These are phyloP conservation scores for Myodes glareolus DNA, from an alignment of 2,113 vertebrate species.

Conservation along the genomic window DNA sequence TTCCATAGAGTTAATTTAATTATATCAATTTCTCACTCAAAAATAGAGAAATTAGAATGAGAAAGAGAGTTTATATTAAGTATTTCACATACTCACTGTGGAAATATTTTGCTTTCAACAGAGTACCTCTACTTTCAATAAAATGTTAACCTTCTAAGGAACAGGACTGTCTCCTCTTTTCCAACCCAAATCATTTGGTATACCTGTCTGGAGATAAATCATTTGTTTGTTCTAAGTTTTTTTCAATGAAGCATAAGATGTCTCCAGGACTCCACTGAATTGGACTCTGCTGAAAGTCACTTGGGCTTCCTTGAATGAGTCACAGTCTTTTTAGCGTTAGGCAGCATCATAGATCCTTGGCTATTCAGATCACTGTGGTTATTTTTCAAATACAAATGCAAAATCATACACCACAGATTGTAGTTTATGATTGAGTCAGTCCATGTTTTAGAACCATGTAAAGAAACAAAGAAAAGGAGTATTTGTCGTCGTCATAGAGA, in stretches of 20 bases:
- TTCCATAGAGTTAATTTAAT: slow-evolving; percentile 1
- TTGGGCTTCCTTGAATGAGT: not conserved
- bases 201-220: not conserved
- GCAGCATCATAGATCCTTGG: not conserved
- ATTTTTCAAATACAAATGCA: not conserved
- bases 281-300: not conserved
- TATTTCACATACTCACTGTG: not conserved
- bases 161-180: not conserved
- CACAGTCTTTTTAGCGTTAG: not conserved
- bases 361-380: not conserved
- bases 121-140: not conserved
- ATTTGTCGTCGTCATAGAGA: not conserved
- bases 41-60: not conserved
- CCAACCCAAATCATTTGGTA: not conserved
- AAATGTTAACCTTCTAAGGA: not conserved
- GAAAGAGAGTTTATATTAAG: not conserved
- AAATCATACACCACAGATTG: not conserved
- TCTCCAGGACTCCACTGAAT: not conserved
- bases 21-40: not conserved
- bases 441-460: not conserved
- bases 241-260: not conserved
- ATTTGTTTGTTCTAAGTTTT: not conserved
- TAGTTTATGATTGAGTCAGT: not conserved
- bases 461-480: not conserved
- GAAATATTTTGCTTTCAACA: not conserved